Evolutionary conservation across 2,888 invertebrate genomes (phyloP), one percentile per base, ranked within the genome.

Genomic region (Trichogramma evanescens): DNA sequence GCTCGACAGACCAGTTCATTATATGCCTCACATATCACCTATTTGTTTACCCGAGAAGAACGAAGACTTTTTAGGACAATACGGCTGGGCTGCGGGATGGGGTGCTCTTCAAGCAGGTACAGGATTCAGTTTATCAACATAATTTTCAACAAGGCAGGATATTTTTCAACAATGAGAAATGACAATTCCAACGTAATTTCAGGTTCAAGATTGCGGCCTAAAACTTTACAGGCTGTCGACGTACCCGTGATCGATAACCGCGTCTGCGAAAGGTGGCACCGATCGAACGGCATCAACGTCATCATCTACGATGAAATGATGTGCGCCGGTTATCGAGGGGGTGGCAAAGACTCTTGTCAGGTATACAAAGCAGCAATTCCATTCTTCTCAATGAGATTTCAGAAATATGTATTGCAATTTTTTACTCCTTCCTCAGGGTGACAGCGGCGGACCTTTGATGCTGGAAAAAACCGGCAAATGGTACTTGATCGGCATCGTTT

Each of bases 251-350:
- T 95, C 62, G 93, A 94, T 75, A 94, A 93, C 74, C 82, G 92
- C 61, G 80, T 86, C 63, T 87, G 86, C 73, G 87, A 87, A 74
- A 73, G 84, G 59, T 87, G 87, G 87, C 87, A 87, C 72, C 80
- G 85, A 63, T 83, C 84, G 13, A 86, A 87, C 68, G 91, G 91
- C 56, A 92, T 92, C 70, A 90, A 90, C 74, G 91, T 92, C 48
- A 89, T 93, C 10, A 95, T 95, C 72, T 93, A 94, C 78, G 93
- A 93, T 50, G 95, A 95, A 79, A 95, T 95, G 95, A 86, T 95
- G 78, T 95, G 95, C 75, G 94, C 95, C 0, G 95, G 95, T 3
- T 93, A 95, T 77, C 85, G 92, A 56, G 89, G 88, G 40, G 94
- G 94, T 0, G 93, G 93, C 42, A 87, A 90, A 70, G 91, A 91